Percentiles rank a stretch among this genome's conserved stretches.
Evolutionary conservation across 1,140 invertebrate species (phyloP).

Genomic region (Chironomus tepperi): DNA sequence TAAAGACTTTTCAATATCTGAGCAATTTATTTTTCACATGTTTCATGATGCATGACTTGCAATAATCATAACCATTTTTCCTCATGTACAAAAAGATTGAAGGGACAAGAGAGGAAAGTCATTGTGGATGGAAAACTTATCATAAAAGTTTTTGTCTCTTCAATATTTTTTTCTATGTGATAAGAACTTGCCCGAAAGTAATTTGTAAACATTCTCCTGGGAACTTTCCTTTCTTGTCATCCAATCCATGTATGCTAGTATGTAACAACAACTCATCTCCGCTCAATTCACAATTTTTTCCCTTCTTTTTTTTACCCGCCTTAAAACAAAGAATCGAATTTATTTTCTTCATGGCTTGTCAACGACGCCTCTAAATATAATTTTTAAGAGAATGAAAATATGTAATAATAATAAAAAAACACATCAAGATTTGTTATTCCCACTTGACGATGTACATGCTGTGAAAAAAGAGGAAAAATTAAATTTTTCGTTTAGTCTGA

Average conservation of each 20-base stretch:
- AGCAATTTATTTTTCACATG: not conserved
- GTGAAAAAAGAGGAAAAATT: not conserved
- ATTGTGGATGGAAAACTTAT: not conserved
- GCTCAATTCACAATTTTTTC: not conserved
- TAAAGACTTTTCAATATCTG: too few relatives aligned
- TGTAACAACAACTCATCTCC: not conserved
- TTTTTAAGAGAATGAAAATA: not conserved
- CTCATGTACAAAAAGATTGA: not conserved
- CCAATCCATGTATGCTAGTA: not conserved
- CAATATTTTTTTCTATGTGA: not conserved
- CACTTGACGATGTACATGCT: not conserved
- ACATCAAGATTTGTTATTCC: not conserved
- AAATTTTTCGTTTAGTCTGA: not conserved
- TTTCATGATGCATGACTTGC: slow-evolving; percentile 6
- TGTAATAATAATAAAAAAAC: not conserved
- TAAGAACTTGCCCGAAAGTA: not conserved
- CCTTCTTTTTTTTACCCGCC: not conserved
- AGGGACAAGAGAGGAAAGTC: not conserved
- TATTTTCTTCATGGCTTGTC: not conserved
- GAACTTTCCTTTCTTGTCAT: not conserved
- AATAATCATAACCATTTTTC: not conserved
- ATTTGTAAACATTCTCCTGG: not conserved
- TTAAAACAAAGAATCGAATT: not conserved
- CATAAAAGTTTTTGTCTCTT: not conserved
- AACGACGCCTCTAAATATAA: not conserved